Conservation (phyloP, 2,888 invertebrate species). For the Geotrupes spiniger region DNA sequence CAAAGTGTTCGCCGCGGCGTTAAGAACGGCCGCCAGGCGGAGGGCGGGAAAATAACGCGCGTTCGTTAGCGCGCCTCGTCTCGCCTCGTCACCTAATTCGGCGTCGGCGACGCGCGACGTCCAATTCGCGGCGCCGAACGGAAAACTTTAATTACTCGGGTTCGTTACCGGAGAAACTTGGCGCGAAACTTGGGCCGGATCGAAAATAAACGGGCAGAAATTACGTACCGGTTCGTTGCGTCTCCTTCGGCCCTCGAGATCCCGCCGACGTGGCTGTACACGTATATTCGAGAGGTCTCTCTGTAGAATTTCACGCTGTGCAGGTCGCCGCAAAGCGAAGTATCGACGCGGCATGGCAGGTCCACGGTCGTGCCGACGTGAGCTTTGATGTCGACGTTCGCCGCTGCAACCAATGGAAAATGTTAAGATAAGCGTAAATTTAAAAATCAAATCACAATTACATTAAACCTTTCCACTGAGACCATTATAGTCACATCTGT, state of each 20-base stretch:
- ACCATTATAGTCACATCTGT: no score
- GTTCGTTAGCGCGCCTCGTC: no score
- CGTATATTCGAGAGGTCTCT: slow-evolving; percentile 69
- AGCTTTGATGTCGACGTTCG: slow-evolving; percentile 61
- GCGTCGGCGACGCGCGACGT: no score
- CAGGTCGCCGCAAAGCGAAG: slow-evolving; percentile 70
- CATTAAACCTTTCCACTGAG: no score
- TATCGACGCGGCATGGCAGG: slow-evolving; percentile 71
- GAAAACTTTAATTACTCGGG: slow-evolving; percentile 1
- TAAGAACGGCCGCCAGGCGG: no score
- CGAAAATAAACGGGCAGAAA: slow-evolving; percentile 1
- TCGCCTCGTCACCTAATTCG: no score
- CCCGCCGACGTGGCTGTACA: slow-evolving; percentile 68
- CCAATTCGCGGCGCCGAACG: background rate
- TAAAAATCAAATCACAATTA: no score
- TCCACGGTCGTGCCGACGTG: slow-evolving; percentile 67
- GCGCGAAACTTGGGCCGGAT: background rate
- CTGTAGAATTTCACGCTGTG: slow-evolving; percentile 86
- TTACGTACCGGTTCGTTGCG: slow-evolving; percentile 66
- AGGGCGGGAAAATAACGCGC: no score
- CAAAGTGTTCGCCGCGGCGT: no score
- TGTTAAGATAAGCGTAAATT: no score
- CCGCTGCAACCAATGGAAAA: slow-evolving; percentile 36
- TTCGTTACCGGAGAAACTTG: background rate
- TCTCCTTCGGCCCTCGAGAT: slow-evolving; percentile 68